Evolutionary conservation across 2,113 vertebrate species (phyloP).

Genomic region (Motacilla tschutschensis): DNA sequence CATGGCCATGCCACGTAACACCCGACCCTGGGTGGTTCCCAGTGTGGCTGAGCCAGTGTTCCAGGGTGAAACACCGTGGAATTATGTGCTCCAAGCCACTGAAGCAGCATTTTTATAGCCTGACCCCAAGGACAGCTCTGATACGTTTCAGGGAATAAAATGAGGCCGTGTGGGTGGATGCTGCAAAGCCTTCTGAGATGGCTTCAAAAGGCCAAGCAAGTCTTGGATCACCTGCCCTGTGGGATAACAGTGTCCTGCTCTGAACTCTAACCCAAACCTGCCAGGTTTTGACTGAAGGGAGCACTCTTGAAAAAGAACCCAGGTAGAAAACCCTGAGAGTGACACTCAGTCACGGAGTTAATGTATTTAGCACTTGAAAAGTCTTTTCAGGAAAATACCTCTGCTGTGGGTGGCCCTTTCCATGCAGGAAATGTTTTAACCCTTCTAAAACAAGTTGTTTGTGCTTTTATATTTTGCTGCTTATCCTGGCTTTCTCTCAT

Average conservation of each 20-base stretch:
- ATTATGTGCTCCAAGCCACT: not conserved
- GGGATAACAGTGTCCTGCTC: not conserved
- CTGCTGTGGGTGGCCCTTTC: not conserved
- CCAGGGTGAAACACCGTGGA: not conserved
- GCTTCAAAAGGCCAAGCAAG: not conserved
- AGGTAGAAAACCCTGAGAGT: not conserved
- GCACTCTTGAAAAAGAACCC: not conserved
- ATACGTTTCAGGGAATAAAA: not conserved
- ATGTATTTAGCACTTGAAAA: not conserved
- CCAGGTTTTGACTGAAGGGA: not conserved
- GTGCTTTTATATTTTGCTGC: not conserved
- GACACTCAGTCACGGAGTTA: not conserved
- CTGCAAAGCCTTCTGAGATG: not conserved
- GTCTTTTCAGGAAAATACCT: not conserved
- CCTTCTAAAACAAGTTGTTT: not conserved
- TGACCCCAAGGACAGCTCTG: not conserved
- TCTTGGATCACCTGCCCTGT: not conserved
- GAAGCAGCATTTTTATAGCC: not conserved
- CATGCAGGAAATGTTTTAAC: not conserved
- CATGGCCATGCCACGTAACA: rapidly evolving
- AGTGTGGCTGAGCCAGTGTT: not conserved
- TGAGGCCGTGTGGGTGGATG: not conserved
- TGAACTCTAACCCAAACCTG: not conserved
- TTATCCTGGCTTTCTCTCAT: not conserved
- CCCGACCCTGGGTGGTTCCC: not conserved